Evolutionary conservation across 2,888 invertebrate species (phyloP), one percentile per base, ranked within the genome.

Genomic region (Rhingia rostrata): DNA sequence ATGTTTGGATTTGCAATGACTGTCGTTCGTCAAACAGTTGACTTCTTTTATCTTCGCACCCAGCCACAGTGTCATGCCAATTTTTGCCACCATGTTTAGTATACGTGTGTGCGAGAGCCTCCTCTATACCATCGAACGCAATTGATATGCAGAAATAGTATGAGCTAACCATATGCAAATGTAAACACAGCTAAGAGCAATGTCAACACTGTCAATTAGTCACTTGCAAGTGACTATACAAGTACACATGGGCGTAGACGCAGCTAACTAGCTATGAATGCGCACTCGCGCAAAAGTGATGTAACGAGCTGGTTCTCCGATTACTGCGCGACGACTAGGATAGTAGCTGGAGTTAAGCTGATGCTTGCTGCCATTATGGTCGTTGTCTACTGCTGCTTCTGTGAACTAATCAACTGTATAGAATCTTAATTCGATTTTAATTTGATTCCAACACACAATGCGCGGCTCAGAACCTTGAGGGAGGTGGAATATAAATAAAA

Each of bases 121-220:
- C 3, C 4, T 4, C 49, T 30, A 0, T 10, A 49, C 32, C 39
- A 56, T 32, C 12, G 14, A 32, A 39, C 58, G 41, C 32, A 47
- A 70, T 79, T 74, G 54, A 61, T 61, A 67, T 80, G 80, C 35
- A 54, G 35, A 66, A 45, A 53, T 66, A 22, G 56, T 58, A 49
- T 63, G 49, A 69, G 69, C 51, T 64, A 69, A 64, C 43, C 63
- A 51, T 70, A 75, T 81, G 81, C 75, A 82, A 82, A 77, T 82
- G 66, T 75, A 75, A 82, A 45, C 64, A 72, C 30, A 41, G 69
- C 66, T 54, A 45, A 66, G 79, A 66, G 66, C 82, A 82, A 67
- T 82, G 77, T 82, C 82, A 79, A 79, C 70, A 79, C 35, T 70
- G 78, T 72, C 78, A 82, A 78, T 82, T 82, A 78, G 61, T 82